Conservation (phyloP, 2,113 vertebrate species). For the Callocephalon fimbriatum region DNA sequence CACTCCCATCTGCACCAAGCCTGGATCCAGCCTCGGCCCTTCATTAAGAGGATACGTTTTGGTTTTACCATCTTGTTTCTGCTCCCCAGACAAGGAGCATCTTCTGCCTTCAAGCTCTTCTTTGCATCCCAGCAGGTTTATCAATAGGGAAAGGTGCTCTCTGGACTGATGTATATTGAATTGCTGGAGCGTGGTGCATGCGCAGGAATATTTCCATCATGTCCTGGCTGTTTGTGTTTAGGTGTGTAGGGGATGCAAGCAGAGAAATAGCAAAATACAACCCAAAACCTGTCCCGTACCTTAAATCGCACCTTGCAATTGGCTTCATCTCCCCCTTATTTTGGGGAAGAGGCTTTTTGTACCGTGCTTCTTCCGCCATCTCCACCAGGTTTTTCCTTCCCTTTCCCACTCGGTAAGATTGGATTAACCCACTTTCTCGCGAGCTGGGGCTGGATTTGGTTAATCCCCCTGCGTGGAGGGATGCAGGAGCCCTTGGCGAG, state of each 20-base stretch:
- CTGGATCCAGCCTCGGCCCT: background rate
- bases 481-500: background rate
- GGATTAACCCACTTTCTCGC: constrained; percentile 82
- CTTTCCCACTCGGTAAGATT: constrained; percentile 73
- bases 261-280: background rate
- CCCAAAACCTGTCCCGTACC: accelerated
- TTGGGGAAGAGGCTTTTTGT: background rate
- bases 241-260: background rate
- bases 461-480: constrained; percentile 68
- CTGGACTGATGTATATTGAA: background rate
- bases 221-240: background rate
- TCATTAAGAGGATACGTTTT: background rate
- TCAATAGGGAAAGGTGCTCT: background rate
- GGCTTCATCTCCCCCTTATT: accelerated
- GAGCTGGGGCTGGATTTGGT: constrained; percentile 77
- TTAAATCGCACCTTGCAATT: background rate
- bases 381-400: constrained; percentile 7
- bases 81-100: background rate
- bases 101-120: background rate
- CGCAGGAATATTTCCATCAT: background rate
- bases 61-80: background rate
- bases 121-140: background rate
- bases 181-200: accelerated
- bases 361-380: accelerated
- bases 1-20: accelerated